Percentiles rank a stretch among this genome's conserved stretches.
phyloP scores from a whole-genome alignment of 2,797 vertebrate genomes.

The Poeciliopsis gracilis region DNA sequence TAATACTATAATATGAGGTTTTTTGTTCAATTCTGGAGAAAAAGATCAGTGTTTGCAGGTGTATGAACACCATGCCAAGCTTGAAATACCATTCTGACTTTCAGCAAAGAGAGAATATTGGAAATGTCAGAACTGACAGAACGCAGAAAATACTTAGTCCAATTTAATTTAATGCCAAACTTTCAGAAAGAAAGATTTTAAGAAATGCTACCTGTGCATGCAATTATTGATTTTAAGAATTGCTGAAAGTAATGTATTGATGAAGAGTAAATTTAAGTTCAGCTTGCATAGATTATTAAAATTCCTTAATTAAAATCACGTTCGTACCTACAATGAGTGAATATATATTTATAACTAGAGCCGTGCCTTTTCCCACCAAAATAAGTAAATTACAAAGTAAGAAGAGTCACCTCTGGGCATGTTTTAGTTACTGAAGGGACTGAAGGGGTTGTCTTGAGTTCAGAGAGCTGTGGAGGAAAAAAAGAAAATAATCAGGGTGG shows the following conservation, averaged over 20 bases:
- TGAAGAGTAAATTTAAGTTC: too few species aligned
- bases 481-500: conserved; percentile 55
- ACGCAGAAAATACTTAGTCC: neutral
- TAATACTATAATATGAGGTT: neutral
- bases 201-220: neutral
- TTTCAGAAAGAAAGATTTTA: neutral
- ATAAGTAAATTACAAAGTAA: conserved; percentile 14
- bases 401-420: conserved; percentile 26
- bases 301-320: neutral
- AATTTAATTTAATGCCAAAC: neutral
- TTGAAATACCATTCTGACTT: neutral
- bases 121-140: neutral
- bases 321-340: neutral
- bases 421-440: conserved; percentile 29
- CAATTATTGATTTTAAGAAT: neutral
- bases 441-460: conserved; percentile 41
- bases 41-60: neutral
- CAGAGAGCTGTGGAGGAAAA: conserved; percentile 41
- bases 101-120: neutral
- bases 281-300: neutral
- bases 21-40: neutral
- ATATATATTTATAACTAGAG: neutral
- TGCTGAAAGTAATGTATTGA: neutral
- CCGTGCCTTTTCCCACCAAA: conserved; percentile 8
- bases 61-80: neutral